These are phyloP conservation scores for Leptopilina boulardi DNA, from an alignment of 1,140 invertebrate genomes.

Conservation along the genomic window DNA sequence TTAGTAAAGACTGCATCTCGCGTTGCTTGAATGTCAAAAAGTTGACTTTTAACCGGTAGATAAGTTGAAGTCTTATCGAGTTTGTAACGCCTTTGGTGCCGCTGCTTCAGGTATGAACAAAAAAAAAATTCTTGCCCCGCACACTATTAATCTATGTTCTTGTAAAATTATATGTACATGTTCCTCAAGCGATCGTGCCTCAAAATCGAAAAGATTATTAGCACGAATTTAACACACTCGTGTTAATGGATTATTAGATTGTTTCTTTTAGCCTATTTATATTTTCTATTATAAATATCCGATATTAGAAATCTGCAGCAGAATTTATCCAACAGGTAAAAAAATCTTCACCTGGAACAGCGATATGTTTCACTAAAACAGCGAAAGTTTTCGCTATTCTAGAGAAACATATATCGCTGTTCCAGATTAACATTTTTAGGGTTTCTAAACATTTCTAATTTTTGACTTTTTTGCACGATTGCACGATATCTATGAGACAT, in stretches of 20 bases:
- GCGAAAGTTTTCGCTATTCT: no score
- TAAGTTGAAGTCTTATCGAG: constrained; percentile 27
- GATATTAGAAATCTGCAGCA: no score
- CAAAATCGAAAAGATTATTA: constrained; percentile 3
- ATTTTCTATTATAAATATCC: no score
- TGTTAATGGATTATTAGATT: constrained; percentile 11
- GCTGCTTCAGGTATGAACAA: constrained; percentile 16
- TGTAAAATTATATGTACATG: constrained; percentile 23
- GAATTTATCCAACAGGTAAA: no score
- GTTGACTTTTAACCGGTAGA: constrained; percentile 26
- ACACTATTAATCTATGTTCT: not conserved
- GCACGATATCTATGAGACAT: no score
- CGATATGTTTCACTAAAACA: no score
- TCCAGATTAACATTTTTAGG: no score
- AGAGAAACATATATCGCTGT: no score
- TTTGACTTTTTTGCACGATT: not conserved
- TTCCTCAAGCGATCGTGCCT: not conserved
- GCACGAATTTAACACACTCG: constrained; percentile 6
- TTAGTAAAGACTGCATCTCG: not conserved
- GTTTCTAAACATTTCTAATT: no score
- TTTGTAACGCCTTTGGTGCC: constrained; percentile 18
- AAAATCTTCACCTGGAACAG: no score
- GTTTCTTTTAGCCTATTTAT: not conserved
- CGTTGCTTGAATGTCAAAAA: constrained; percentile 3
- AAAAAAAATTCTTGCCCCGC: not conserved